phyloP scores from a whole-genome alignment of 2,113 vertebrate genomes.

The Morone chrysops region DNA sequence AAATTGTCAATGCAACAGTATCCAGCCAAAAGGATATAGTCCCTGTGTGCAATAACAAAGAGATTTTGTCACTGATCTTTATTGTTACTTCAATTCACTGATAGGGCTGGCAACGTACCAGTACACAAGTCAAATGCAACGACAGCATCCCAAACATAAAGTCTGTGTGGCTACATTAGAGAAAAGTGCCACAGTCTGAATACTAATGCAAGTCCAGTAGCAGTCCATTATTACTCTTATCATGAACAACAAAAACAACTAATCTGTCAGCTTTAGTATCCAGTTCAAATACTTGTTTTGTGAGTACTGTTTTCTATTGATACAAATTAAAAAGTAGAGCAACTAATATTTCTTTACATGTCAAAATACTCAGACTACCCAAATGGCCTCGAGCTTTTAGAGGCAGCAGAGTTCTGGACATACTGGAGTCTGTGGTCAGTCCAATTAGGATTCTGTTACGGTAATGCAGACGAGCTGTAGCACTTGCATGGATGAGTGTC shows the following conservation, averaged over 20 bases:
- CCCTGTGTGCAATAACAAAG: neutral
- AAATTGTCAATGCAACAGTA: constrained; percentile 1
- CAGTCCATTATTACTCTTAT: neutral
- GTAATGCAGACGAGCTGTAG: neutral
- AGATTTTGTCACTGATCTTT: constrained; percentile 1
- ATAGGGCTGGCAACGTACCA: neutral
- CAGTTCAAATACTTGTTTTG: neutral
- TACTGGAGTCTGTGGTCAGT: neutral
- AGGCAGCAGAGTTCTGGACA: too few relatives aligned
- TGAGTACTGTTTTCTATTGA: neutral
- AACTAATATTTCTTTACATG: neutral
- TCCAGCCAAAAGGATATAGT: neutral
- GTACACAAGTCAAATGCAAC: neutral
- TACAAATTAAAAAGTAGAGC: neutral
- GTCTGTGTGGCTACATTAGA: neutral
- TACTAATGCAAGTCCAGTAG: neutral
- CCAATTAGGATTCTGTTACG: neutral
- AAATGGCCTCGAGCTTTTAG: too few relatives aligned
- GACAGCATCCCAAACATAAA: neutral
- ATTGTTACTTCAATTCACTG: neutral
- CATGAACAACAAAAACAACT: neutral
- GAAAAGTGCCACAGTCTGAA: neutral
- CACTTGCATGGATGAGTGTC: neutral
- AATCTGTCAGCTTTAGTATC: too few relatives aligned
- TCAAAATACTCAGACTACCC: neutral